Conservation (phyloP, 2,113 vertebrate species). For the Sapajus apella region DNA sequence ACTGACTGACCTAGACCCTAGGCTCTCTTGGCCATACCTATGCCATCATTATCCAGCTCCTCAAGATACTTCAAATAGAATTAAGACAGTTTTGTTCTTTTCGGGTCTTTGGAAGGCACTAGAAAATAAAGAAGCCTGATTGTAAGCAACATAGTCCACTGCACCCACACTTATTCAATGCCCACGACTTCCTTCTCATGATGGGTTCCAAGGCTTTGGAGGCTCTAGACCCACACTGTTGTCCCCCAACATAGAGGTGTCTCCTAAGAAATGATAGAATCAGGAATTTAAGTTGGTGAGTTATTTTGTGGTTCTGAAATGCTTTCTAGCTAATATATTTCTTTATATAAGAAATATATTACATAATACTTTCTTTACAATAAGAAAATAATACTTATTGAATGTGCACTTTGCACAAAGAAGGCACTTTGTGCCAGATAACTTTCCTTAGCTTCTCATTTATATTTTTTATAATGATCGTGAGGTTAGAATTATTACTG, state of each 20-base stretch:
- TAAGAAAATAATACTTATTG: not conserved
- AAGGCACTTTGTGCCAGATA: not conserved
- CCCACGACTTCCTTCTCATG: not conserved
- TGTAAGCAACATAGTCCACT: not conserved
- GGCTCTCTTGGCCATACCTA: not conserved
- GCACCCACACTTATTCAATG: not conserved
- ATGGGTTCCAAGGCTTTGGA: not conserved
- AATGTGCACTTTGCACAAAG: not conserved
- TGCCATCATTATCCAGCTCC: not conserved
- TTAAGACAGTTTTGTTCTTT: not conserved
- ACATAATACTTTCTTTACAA: too few species aligned
- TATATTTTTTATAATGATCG: not conserved
- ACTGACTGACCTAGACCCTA: not conserved
- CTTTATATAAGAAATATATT: not conserved
- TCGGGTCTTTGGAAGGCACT: not conserved
- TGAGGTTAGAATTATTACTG: not conserved
- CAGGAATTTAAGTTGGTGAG: not conserved
- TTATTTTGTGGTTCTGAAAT: conserved; percentile 33
- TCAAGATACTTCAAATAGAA: not conserved
- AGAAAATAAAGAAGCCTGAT: not conserved
- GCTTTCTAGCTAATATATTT: not conserved
- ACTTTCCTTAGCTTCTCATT: not conserved
- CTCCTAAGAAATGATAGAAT: not conserved
- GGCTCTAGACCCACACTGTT: not conserved
- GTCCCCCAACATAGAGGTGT: not conserved